Evolutionary conservation across 1,140 invertebrate species (phyloP), one percentile per base, ranked within the genome.

Genomic region (Hypsibius dujardini): DNA sequence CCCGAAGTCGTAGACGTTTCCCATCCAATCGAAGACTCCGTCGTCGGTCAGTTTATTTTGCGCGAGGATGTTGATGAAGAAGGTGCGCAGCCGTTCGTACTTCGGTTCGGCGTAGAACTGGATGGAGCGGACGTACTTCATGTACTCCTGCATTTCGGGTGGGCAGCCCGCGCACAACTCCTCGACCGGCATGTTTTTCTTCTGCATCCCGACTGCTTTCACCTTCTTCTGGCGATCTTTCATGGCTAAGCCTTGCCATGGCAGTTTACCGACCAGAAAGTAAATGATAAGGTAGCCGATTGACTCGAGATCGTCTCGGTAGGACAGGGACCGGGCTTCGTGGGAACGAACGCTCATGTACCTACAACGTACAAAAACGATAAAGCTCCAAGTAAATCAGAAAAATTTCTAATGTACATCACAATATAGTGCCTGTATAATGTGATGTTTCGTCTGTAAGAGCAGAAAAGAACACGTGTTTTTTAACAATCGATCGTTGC

Each of bases 241-340:
- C 7, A 56, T 56, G 7, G 7, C 50, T 3, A 84, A 76, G 28
- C 83, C 83, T 75, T 83, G 82, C 83, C 83, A 84, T 2, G 83
- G 83, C 74, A 84, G 77, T 75, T 79, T 80, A 71, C 82, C 82
- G 56, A 81, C 73, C 72, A 83, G 78, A 75, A 83, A 84, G 75
- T 84, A 84, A 81, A 85, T 85, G 71, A 85, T 79, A 62, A 85
- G 83, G 77, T 86, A 85, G 42, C 84, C 84, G 71, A 86, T 77
- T 46, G 84, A 85, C 75, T 85, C 84, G 77, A 84, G 81, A 75
- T 84, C 83, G 77, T 84, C 83, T 74, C 83, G 74, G 69, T 56
- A 56, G n/a, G 50, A 56, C 50, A 56, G n/a, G 7, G 50, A 56
- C 50, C 50, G 50, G 7, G 50, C 50, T 56, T 56, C 50, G 50